Evolutionary conservation across 2,888 invertebrate genomes (phyloP).

Genomic region (Nomada goodeniana): DNA sequence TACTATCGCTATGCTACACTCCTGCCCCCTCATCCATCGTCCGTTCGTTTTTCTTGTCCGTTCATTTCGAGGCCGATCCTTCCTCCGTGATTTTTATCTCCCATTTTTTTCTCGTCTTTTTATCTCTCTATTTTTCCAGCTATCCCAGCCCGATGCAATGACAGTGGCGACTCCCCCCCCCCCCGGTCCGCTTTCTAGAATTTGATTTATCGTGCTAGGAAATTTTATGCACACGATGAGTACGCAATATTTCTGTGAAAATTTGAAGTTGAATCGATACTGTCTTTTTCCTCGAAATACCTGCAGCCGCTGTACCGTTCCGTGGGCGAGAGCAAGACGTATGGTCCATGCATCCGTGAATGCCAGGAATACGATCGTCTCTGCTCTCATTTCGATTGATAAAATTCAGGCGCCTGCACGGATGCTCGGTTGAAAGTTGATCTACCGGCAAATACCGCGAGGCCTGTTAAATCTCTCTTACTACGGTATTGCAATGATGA

Average conservation of each 20-base stretch:
- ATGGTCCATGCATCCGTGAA: slow-evolving; percentile 26
- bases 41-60: not conserved
- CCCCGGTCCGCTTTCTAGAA: too few relatives aligned
- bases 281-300: too few relatives aligned
- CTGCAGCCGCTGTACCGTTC: too few relatives aligned
- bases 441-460: not conserved
- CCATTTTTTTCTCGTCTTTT: too few relatives aligned
- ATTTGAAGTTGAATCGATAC: too few relatives aligned
- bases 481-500: not conserved
- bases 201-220: too few relatives aligned
- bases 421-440: too few relatives aligned
- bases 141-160: too few relatives aligned
- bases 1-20: slow-evolving; percentile 38
- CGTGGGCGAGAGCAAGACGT: slow-evolving; percentile 1
- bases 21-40: slow-evolving; percentile 2
- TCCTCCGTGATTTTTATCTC: not conserved
- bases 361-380: slow-evolving; percentile 17
- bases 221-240: too few relatives aligned
- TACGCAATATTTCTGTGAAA: too few relatives aligned
- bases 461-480: not conserved
- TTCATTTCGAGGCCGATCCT: not conserved
- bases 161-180: too few relatives aligned
- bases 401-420: not conserved
- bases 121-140: too few relatives aligned
- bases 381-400: not conserved